Evolutionary conservation across 35 echinoderm and acorn worm genomes (phyloP).

Genomic region (Ptychodera flava): DNA sequence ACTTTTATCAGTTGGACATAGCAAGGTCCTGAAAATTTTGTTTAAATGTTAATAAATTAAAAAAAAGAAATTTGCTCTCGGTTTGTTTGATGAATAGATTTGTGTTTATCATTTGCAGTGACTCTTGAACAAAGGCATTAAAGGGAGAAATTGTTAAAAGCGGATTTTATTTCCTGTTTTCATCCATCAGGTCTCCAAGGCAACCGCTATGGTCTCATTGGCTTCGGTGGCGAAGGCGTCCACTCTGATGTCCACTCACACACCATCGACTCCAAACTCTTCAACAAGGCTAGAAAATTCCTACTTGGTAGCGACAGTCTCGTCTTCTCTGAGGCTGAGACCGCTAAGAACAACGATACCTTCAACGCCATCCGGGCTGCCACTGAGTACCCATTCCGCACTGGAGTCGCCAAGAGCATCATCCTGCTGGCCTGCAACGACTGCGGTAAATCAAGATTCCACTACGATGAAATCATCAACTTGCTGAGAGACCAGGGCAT

Average conservation of each 20-base stretch:
- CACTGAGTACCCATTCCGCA: slow-evolving; percentile 87
- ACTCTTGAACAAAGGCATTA: too few relatives aligned
- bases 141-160: too few relatives aligned
- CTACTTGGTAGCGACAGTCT: slow-evolving; percentile 30
- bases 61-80: too few relatives aligned
- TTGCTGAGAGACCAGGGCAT: neutral
- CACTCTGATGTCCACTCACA: slow-evolving; percentile 38
- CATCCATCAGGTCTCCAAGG: slow-evolving; percentile 37
- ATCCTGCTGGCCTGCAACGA: slow-evolving; percentile 71
- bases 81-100: too few relatives aligned
- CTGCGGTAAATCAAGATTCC: neutral
- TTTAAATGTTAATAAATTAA: too few relatives aligned
- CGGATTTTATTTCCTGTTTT: too few relatives aligned
- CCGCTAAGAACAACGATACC: slow-evolving; percentile 37
- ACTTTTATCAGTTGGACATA: too few relatives aligned
- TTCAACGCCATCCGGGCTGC: slow-evolving; percentile 57
- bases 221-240: slow-evolving; percentile 62
- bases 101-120: too few relatives aligned
- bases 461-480: neutral
- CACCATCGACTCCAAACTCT: slow-evolving; percentile 70
- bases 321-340: slow-evolving; percentile 50
- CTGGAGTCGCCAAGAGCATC: slow-evolving; percentile 83
- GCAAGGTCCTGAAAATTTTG: too few relatives aligned
- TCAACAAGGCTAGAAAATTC: slow-evolving; percentile 25
- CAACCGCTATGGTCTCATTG: slow-evolving; percentile 62